Conservation (phyloP, 2,113 vertebrate genomes). For the Quiscalus mexicanus region DNA sequence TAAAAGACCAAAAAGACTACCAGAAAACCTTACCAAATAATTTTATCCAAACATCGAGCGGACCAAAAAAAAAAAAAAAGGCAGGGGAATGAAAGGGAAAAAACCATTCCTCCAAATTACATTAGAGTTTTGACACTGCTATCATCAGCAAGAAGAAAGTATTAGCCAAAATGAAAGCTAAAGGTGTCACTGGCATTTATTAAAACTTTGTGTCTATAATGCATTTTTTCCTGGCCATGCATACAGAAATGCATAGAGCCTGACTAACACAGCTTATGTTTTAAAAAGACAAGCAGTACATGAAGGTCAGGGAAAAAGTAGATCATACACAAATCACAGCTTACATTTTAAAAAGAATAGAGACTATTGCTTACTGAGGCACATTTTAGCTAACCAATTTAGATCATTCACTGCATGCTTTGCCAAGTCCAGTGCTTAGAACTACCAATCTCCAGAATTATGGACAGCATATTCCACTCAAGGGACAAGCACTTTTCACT, state of each 20-base stretch:
- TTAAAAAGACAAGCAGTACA: neutral
- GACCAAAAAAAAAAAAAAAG: neutral
- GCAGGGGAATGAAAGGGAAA: accelerated
- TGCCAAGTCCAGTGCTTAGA: neutral
- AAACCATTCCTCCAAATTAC: neutral
- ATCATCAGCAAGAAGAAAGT: neutral
- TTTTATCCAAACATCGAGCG: accelerated
- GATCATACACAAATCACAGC: neutral
- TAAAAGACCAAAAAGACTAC: neutral
- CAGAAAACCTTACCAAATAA: neutral
- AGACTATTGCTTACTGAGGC: neutral
- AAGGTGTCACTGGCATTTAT: neutral
- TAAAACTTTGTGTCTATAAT: neutral
- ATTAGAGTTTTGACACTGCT: neutral
- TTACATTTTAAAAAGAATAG: neutral
- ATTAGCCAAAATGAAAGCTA: neutral
- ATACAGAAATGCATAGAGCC: neutral
- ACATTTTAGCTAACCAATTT: neutral
- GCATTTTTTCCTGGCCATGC: neutral
- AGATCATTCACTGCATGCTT: neutral
- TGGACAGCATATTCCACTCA: neutral
- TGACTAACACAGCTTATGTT: neutral
- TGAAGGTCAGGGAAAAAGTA: neutral
- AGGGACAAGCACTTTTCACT: neutral
- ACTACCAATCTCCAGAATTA: neutral